These are phyloP conservation scores for Meloidogyne chitwoodi DNA, from an alignment of 1,140 invertebrate genomes.

Conservation along the genomic window DNA sequence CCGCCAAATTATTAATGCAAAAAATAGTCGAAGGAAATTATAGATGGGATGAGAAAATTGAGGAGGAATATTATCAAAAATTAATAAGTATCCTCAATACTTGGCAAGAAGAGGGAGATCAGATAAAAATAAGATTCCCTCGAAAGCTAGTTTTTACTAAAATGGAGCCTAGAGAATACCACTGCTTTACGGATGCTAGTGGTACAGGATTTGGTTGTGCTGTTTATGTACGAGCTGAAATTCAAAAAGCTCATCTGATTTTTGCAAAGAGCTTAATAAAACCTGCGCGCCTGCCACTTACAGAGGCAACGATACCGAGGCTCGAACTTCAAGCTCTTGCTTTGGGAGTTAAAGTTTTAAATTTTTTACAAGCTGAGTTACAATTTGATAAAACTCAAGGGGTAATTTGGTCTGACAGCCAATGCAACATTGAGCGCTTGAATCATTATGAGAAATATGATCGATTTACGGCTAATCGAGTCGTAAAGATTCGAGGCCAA, in stretches of 20 bases:
- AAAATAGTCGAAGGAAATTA: conserved; percentile 19
- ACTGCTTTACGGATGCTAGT: conserved; percentile 32
- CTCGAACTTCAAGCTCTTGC: conserved; percentile 29
- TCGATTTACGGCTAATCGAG: conserved; percentile 21
- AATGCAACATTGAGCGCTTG: conserved; percentile 18
- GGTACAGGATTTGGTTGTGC: conserved; percentile 16
- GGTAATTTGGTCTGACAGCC: conserved; percentile 31
- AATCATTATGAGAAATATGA: not conserved
- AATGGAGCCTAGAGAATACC: conserved; percentile 9
- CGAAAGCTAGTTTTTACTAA: not conserved
- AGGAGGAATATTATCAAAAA: too few species aligned
- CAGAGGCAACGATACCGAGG: conserved; percentile 24
- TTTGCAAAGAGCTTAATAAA: conserved; percentile 24
- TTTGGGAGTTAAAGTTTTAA: conserved; percentile 6
- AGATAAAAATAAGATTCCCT: not conserved
- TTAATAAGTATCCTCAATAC: too few species aligned
- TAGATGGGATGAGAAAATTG: not conserved
- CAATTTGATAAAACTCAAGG: not conserved
- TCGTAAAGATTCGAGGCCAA: not conserved
- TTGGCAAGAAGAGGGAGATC: not conserved
- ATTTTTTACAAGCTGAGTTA: conserved; percentile 17
- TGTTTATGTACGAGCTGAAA: conserved; percentile 9
- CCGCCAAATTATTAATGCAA: conserved; percentile 30
- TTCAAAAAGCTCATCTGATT: not conserved
- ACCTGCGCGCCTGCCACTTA: not conserved